phyloP scores from a whole-genome alignment of 1,140 invertebrate species.

The Aethina tumida region DNA sequence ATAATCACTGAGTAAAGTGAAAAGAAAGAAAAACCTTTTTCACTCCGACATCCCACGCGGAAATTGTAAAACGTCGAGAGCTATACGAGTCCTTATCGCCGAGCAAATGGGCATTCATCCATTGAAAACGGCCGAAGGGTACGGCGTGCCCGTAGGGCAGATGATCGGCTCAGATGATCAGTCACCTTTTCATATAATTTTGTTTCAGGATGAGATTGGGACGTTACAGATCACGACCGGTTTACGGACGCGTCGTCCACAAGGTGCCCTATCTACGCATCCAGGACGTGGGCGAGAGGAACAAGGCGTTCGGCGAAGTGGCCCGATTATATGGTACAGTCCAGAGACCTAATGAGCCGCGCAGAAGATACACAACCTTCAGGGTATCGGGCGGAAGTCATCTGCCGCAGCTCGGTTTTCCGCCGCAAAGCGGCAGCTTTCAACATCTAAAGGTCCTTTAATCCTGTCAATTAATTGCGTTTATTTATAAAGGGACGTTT shows the following conservation, averaged over 20 bases:
- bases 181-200: too few relatives aligned
- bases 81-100: too few relatives aligned
- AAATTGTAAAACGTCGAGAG: too few relatives aligned
- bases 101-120: too few relatives aligned
- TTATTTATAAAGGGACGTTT: too few relatives aligned
- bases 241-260: slow-evolving; percentile 53
- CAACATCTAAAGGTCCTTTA: slow-evolving; percentile 44
- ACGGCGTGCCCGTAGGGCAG: too few relatives aligned
- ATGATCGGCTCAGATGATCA: too few relatives aligned
- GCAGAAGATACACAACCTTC: slow-evolving; percentile 26
- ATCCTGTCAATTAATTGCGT: too few relatives aligned
- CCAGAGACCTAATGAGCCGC: slow-evolving; percentile 31
- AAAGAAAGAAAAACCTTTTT: too few relatives aligned
- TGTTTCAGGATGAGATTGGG: slow-evolving; percentile 25
- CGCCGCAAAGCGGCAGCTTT: slow-evolving; percentile 51
- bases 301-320: slow-evolving; percentile 39
- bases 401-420: slow-evolving; percentile 21
- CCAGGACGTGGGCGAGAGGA: slow-evolving; percentile 33
- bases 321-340: slow-evolving; percentile 39
- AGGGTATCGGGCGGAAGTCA: slow-evolving; percentile 23
- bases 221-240: slow-evolving; percentile 34
- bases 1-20: too few relatives aligned
- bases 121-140: too few relatives aligned
- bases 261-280: slow-evolving; percentile 40
- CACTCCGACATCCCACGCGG: too few relatives aligned